Conservation (phyloP, 2,113 vertebrate genomes). For the Morone saxatilis region DNA sequence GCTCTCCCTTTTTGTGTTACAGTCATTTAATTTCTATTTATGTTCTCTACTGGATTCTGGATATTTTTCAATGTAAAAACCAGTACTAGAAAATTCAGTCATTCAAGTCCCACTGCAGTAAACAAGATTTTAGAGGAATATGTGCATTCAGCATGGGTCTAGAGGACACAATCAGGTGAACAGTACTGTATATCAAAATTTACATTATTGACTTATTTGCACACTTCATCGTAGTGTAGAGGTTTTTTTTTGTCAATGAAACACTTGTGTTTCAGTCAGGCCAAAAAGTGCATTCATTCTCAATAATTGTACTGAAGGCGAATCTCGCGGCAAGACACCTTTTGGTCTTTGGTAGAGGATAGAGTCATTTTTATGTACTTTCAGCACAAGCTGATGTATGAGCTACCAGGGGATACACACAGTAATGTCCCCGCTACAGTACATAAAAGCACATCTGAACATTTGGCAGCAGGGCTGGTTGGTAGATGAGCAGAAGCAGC, state of each 20-base stretch:
- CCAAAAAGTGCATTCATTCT: neutral
- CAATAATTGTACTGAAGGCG: slow-evolving; percentile 18
- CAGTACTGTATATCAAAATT: neutral
- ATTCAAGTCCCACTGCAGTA: neutral
- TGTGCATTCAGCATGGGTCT: neutral
- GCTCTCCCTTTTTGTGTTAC: slow-evolving; percentile 6
- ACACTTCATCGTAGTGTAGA: neutral
- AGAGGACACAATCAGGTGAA: neutral
- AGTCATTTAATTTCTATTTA: slow-evolving; percentile 27
- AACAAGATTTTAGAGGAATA: slow-evolving; percentile 4
- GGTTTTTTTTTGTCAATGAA: slow-evolving; percentile 7
- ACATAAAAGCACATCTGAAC: slow-evolving; percentile 69
- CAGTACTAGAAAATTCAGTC: slow-evolving; percentile 13
- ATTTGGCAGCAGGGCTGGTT: slow-evolving; percentile 47
- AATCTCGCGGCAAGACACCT: slow-evolving; percentile 34
- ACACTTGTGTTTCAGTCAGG: neutral
- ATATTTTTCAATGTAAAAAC: slow-evolving; percentile 23
- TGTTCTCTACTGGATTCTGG: slow-evolving; percentile 25
- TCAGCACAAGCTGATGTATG: slow-evolving; percentile 58
- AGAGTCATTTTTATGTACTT: slow-evolving; percentile 62
- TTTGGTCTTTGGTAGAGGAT: slow-evolving; percentile 28
- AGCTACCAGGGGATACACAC: slow-evolving; percentile 41
- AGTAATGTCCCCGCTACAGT: slow-evolving; percentile 42
- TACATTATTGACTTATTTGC: neutral
- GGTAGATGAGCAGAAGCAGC: slow-evolving; percentile 58